These are phyloP conservation scores for Metridium senile DNA, from an alignment of 92 coral and sea anemone genomes.

Conservation along the genomic window DNA sequence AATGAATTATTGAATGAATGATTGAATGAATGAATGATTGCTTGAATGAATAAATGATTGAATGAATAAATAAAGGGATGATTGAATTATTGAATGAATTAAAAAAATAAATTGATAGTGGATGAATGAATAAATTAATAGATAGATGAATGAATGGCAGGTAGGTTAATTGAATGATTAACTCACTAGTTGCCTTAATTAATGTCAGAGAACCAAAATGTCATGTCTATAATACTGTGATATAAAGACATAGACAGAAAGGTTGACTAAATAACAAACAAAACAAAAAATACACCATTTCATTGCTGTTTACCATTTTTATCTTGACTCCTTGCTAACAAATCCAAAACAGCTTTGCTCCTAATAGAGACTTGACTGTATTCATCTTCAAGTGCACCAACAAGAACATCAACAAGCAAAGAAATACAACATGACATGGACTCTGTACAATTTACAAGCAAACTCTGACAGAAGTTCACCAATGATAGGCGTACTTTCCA, in stretches of 20 bases:
- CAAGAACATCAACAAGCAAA: conserved; percentile 67
- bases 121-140: neutral
- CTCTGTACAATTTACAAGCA: conserved; percentile 63
- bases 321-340: conserved; percentile 43
- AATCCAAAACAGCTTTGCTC: conserved; percentile 56
- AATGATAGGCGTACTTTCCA: conserved; percentile 89
- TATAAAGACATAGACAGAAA: too few relatives aligned
- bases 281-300: too few relatives aligned
- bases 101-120: neutral
- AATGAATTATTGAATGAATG: too few relatives aligned
- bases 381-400: conserved; percentile 78
- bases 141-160: neutral
- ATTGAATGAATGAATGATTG: too few relatives aligned
- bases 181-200: too few relatives aligned
- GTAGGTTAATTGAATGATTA: too few relatives aligned
- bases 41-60: too few relatives aligned
- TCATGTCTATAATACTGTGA: too few relatives aligned
- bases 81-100: too few relatives aligned
- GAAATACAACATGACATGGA: conserved; percentile 71
- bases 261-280: too few relatives aligned
- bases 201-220: too few relatives aligned
- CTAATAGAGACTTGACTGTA: conserved; percentile 67
- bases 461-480: conserved; percentile 57
- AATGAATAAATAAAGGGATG: too few relatives aligned
- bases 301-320: conserved; percentile 7